These are phyloP conservation scores for Apocheima hispidaria DNA, from an alignment of 2,888 invertebrate species.

Conservation along the genomic window DNA sequence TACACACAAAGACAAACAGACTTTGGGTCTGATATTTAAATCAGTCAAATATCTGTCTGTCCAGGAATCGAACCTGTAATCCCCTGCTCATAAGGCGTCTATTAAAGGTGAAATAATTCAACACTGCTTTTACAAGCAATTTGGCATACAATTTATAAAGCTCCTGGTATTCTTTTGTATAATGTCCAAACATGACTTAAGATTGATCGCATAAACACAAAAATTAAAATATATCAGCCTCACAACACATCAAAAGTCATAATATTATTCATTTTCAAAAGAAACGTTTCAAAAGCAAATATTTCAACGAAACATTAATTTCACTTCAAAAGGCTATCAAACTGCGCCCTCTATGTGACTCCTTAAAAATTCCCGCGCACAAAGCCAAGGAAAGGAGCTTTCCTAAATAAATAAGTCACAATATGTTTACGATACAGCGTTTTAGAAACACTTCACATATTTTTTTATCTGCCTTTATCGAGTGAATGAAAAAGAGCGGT, in stretches of 20 bases:
- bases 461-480: conserved; percentile 58
- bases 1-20: too few species aligned
- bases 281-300: conserved; percentile 62
- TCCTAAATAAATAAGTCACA: conserved; percentile 54
- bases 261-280: conserved; percentile 47
- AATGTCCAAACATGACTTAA: neutral
- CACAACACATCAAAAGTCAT: conserved; percentile 36
- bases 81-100: too few species aligned
- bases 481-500: conserved; percentile 53
- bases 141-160: too few species aligned
- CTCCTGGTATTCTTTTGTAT: neutral
- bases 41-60: too few species aligned
- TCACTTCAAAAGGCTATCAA: conserved; percentile 62
- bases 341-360: conserved; percentile 49
- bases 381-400: conserved; percentile 50
- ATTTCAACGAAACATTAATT: conserved; percentile 58
- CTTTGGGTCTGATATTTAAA: too few species aligned
- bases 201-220: conserved; percentile 8
- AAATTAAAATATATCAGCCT: conserved; percentile 34
- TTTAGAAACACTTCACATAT: conserved; percentile 59
- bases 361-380: conserved; percentile 47
- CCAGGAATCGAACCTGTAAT: too few species aligned
- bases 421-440: conserved; percentile 52
- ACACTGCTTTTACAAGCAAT: neutral
- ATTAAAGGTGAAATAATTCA: too few species aligned